Evolutionary conservation across 2,888 invertebrate genomes (phyloP), one percentile per base, ranked within the genome.

Genomic region (Orchesella flavescens): DNA sequence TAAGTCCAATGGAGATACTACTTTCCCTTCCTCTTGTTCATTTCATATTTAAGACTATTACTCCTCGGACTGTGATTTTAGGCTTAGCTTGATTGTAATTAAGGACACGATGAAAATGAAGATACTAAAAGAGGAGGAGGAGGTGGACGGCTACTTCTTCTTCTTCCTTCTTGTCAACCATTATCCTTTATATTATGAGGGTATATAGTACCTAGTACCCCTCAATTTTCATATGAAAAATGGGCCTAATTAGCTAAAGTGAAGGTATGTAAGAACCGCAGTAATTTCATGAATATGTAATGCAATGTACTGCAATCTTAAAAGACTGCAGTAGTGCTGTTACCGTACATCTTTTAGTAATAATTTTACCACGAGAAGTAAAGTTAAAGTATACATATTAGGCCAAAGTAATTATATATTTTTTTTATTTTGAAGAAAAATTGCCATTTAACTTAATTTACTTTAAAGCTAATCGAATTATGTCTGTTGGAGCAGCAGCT

Each of bases 161-260:
- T 57, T 12, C 61, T 61, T 61, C 61, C 61, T 61, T 61, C 13
- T 24, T 24, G 24, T 61, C 61, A 24, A 10, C 7, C 13, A 46
- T 46, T 46, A 46, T 46, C n/a, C n/a, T n/a, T n/a, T n/a, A n/a
- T n/a, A n/a, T n/a, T n/a, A n/a, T n/a, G n/a, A n/a, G n/a, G n/a
- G n/a, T n/a, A n/a, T n/a, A n/a, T n/a, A n/a, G n/a, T 34, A 7
- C 34, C 3, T 34, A 34, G 7, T 63, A 75, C 61, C 75, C 75
- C 49, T 75, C 75, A 75, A 75, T 75, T 75, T 75, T 75, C 75
- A 24, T 65, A 49, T 55, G 75, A 75, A 65, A 75, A 65, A 75
- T 63, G 75, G 19, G 53, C 63, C 65, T 75, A 75, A 75, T 75
- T 75, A 75, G 24, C 55, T 65, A 55, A 55, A 57, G 57, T 57